Evolutionary conservation across 2,888 invertebrate species (phyloP).

Genomic region (Cryptocheilus praepositus): DNA sequence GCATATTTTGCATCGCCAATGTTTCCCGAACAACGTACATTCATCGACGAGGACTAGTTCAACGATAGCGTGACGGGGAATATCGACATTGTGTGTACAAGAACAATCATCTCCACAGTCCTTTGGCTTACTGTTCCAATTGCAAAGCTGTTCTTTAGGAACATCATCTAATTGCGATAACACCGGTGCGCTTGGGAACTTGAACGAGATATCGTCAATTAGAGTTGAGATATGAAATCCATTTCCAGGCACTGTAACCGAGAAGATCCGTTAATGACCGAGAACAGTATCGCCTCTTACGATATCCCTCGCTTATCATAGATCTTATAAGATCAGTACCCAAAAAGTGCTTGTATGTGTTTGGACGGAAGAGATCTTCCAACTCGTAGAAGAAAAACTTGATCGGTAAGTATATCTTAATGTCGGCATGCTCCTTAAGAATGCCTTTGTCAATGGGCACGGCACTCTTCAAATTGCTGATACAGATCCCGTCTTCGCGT

Average conservation of each 20-base stretch:
- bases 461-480: conserved; percentile 85
- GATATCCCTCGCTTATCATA: neutral
- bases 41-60: conserved; percentile 92
- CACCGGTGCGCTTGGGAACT: conserved; percentile 85
- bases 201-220: conserved; percentile 88
- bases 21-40: too few relatives aligned
- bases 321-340: too few relatives aligned
- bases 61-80: conserved; percentile 88
- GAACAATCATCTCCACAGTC: conserved; percentile 82
- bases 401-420: conserved; percentile 88
- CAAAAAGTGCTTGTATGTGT: conserved; percentile 84
- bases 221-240: conserved; percentile 85
- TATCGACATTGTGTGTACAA: conserved; percentile 90
- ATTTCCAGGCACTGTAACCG: conserved; percentile 81
- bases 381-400: conserved; percentile 83
- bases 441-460: conserved; percentile 82
- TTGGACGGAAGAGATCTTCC: conserved; percentile 83
- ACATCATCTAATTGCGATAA: conserved; percentile 87
- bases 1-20: too few relatives aligned
- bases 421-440: conserved; percentile 84
- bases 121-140: conserved; percentile 85
- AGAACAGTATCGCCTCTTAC: too few relatives aligned
- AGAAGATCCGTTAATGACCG: too few relatives aligned
- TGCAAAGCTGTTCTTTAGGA: conserved; percentile 84
- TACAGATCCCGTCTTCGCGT: conserved; percentile 84